phyloP scores from a whole-genome alignment of 2,797 vertebrate species.

The Scomberomorus guttatus region DNA sequence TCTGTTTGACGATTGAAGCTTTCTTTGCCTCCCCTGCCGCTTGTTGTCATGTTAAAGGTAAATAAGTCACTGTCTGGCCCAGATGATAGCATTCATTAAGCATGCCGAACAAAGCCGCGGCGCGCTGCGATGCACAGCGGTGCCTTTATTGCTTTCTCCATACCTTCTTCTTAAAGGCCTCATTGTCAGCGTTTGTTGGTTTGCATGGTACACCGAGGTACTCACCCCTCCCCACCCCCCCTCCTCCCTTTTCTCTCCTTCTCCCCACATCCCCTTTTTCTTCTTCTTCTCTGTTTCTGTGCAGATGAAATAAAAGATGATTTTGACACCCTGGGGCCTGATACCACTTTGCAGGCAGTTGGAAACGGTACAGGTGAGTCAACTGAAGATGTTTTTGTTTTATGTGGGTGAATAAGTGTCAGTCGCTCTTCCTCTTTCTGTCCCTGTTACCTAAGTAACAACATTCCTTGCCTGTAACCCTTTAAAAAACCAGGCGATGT shows the following conservation, averaged over 20 bases:
- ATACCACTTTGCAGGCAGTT: constrained; percentile 90
- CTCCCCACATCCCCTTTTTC: constrained; percentile 22
- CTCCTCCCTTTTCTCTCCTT: background rate
- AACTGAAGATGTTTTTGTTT: background rate
- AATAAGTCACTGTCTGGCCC: constrained; percentile 89
- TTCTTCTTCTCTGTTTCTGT: constrained; percentile 52
- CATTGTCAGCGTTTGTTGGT: constrained; percentile 55
- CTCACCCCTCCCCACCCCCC: constrained; percentile 63
- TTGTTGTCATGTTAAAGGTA: constrained; percentile 91
- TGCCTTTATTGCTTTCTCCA: constrained; percentile 74
- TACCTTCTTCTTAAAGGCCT: constrained; percentile 74
- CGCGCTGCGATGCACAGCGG: constrained; percentile 69
- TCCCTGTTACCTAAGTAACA: background rate
- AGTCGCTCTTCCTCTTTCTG: background rate
- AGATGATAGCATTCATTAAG: constrained; percentile 88
- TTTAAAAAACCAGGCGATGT: background rate
- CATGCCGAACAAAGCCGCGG: constrained; percentile 84
- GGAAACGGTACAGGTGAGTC: constrained; percentile 97
- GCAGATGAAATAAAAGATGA: constrained; percentile 99
- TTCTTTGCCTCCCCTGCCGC: constrained; percentile 72
- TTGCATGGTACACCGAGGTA: constrained; percentile 57
- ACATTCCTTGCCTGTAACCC: background rate
- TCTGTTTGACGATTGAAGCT: constrained; percentile 76
- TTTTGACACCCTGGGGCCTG: constrained; percentile 95
- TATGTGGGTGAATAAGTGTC: background rate